Evolutionary conservation across 2,888 invertebrate species (phyloP), one percentile per base, ranked within the genome.

Genomic region (Corbicula japonica): DNA sequence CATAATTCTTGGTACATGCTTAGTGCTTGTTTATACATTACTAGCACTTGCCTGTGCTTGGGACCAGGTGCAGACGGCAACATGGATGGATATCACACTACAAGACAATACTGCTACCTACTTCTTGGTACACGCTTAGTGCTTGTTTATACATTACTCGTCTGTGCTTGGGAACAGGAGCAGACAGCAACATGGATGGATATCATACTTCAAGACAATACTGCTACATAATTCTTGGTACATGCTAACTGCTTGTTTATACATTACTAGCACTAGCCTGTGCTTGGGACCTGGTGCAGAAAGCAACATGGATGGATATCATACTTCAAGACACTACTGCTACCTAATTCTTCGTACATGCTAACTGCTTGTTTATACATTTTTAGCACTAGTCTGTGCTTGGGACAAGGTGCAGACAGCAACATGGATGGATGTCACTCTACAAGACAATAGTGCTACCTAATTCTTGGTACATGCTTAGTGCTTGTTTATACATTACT

Each of bases 181-280:
- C 56, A 68, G 41, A 44, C 26, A 68, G 8, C 68, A 56, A 41
- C 68, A 44, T 2, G 28, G n/a, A 6, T 21, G 18, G 10, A 62
- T 10, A 54, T 18, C 5, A 6, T 26, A 26, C 3, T 18, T 10
- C n/a, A n/a, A n/a, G 12, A 30, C 10, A 21, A 18, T 15, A 46
- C 30, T 62, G 62, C 26, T 48, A 21, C 34, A 12, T 63, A 63
- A 21, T 63, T 48, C 63, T 63, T 46, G 63, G 63, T 63, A 56
- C 41, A 66, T 54, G 54, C 41, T 68, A 6, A 34, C 56, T 68
- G 68, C 41, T 68, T 68, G 68, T 56, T 26, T 56, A 21, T 5
- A 28, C 26, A 56, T 32, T 30, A 46, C 46, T 56, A 56, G 68
- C 58, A 68, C 56, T 68, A 69, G 69, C 60, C 32, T 58, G 60